Base-by-base conservation (phyloP, 2,797 vertebrate genomes). In the Macropodus opercularis region DNA sequence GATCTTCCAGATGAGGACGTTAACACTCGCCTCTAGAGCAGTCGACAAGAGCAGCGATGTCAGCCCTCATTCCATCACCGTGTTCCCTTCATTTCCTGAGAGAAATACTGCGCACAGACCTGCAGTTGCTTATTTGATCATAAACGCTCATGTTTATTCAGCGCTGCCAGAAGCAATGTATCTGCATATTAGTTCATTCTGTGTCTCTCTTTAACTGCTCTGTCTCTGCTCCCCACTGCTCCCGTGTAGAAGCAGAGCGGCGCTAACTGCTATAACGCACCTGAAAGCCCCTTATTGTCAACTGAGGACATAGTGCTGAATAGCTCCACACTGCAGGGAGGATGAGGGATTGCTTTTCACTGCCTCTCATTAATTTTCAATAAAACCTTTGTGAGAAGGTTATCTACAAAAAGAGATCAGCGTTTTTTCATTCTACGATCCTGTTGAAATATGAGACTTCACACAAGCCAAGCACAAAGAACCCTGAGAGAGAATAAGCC, bases 61-160 rank as follows among this genome's bases (percentile, higher is more conserved):
- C 82, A 79, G 58, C 59, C 66, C 63, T 46, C 61, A 85, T 77
- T 63, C 58, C 69, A 63, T 86, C 75, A 32, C 50, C 61, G 36
- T 51, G 70, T 63, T 79, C 48, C 63, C 63, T 74, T 78, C 66
- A 84, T 82, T 74, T 73, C 85, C 83, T 64, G 39, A 65, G 84
- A 89, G 87, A 85, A 86, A 91, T 80, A 79, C 71, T 70, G 80
- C 55, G 21, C 63, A 48, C 60, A 77, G 69, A 84, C 81, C 76
- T 72, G 64, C 77, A 73, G 72, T 71, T 65, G 79, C 75, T 85
- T 85, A 91, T 90, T 90, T 84, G 87, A 91, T 91, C 85, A 91
- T 72, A 81, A 82, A 72, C 26, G 27, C 82, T 89, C 83, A 87
- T 90, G 85, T 91, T 89, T 92, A 92, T 93, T 91, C 88, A 90